Percentiles rank a stretch among this genome's conserved stretches.
phyloP scores from a whole-genome alignment of 2,113 vertebrate species.

The Gnathonemus longibarbis region DNA sequence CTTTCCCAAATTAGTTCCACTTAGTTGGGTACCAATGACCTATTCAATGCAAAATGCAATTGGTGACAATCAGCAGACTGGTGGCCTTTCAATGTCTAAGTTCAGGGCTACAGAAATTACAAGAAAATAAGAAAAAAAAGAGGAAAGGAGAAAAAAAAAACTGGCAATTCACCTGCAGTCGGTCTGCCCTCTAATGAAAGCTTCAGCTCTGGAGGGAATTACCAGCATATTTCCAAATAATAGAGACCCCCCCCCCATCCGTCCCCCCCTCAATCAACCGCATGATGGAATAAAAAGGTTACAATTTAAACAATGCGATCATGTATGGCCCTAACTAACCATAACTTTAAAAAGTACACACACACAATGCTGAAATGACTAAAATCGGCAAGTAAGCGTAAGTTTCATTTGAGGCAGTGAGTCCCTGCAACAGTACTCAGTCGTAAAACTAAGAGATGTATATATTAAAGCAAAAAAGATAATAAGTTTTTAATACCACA shows the following conservation, averaged over 20 bases:
- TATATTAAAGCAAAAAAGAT: not conserved
- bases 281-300: not conserved
- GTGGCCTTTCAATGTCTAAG: slow-evolving; percentile 59
- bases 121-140: slow-evolving; percentile 46
- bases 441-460: not conserved
- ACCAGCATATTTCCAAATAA: slow-evolving; percentile 9
- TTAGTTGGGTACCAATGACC: slow-evolving; percentile 81
- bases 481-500: not conserved
- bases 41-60: slow-evolving; percentile 72
- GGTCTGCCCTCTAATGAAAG: slow-evolving; percentile 28
- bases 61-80: slow-evolving; percentile 62
- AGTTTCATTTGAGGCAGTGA: not conserved
- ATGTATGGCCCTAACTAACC: not conserved
- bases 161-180: slow-evolving; percentile 37
- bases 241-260: not conserved
- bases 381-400: not conserved
- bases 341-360: not conserved
- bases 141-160: slow-evolving; percentile 54
- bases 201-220: slow-evolving; percentile 6
- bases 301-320: not conserved
- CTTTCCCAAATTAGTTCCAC: slow-evolving; percentile 86
- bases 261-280: not conserved
- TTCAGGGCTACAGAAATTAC: slow-evolving; percentile 50
- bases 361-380: not conserved
- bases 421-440: not conserved